Base-by-base conservation (phyloP, 2,888 invertebrate species). In the Thymelicus lineola region DNA sequence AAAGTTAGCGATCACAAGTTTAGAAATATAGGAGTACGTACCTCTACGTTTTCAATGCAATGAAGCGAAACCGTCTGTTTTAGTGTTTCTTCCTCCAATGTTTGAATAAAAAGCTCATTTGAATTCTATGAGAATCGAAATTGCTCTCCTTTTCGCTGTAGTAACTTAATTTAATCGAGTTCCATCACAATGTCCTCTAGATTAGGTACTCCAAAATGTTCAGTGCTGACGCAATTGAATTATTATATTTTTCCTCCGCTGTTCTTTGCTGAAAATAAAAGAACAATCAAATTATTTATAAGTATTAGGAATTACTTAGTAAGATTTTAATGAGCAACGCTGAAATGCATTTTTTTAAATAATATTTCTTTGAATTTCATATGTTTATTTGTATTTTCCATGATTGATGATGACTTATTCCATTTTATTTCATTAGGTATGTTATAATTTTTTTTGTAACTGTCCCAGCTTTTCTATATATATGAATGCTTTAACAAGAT, bases 31-130 rank as follows among this genome's bases (percentile, higher is more conserved):
- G n/a, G 55, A 35, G 7, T 81, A 80, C 77, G 7, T 81, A 80
- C 77, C 80, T 79, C 76, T 79, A 79, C 82, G 79, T 82, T 83
- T 81, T 79, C 82, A 77, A 77, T 78, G 79, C 85, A 82, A 85
- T 84, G 84, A 81, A 82, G 82, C 79, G 79, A 76, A 83, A 85
- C 83, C 84, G 80, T 87, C 86, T 88, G 86, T 87, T 88, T 90
- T 87, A 89, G 86, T 88, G 88, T 88, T 86, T 83, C 83, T 82
- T 83, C 82, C 84, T 84, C 83, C 84, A 80, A 80, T 81, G 86
- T 92, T 91, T 91, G 91, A 91, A 92, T 92, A 92, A 92, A 92
- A 91, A 88, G 86, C 89, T 92, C 92, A 91, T 93, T 92, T 92
- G 89, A 90, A 93, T 92, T 90, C 92, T 88, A 91, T 88, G 91